Evolutionary conservation across 2,113 vertebrate species (phyloP).

Genomic region (Camarhynchus parvulus): DNA sequence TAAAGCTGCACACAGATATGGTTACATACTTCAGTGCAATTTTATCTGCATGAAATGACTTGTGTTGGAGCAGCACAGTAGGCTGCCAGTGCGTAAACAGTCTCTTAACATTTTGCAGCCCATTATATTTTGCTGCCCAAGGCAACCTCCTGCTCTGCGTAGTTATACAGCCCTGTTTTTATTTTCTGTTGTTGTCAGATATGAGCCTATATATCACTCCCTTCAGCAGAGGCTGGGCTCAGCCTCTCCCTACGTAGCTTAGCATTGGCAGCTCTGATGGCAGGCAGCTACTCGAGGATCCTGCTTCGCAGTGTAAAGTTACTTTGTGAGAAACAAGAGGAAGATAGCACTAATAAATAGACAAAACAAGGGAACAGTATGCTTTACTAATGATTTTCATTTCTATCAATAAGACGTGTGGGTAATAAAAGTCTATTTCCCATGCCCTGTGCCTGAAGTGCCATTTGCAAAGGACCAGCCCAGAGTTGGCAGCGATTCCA

Average conservation of each 20-base stretch:
- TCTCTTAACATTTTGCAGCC: conserved; percentile 69
- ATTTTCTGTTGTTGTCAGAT: conserved; percentile 57
- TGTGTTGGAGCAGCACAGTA: neutral
- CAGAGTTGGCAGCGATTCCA: neutral
- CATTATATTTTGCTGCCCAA: conserved; percentile 63
- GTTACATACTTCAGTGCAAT: neutral
- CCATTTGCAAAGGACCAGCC: conserved; percentile 2
- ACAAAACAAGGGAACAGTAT: neutral
- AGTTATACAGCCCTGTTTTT: conserved; percentile 57
- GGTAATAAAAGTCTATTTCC: conserved; percentile 6
- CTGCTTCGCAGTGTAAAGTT: neutral
- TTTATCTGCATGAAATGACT: neutral
- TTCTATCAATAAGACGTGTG: neutral
- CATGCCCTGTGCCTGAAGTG: neutral
- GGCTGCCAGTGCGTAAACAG: conserved; percentile 57
- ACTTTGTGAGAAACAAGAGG: neutral
- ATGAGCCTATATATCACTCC: conserved; percentile 59
- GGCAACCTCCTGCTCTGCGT: conserved; percentile 60
- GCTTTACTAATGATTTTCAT: neutral
- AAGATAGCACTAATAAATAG: neutral
- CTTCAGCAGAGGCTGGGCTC: neutral
- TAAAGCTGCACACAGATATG: neutral
- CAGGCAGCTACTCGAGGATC: neutral
- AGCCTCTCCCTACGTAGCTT: neutral
- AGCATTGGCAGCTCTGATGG: neutral